Base-by-base conservation (phyloP, 2,113 vertebrate species). In the Erythrocercus mccallii region DNA sequence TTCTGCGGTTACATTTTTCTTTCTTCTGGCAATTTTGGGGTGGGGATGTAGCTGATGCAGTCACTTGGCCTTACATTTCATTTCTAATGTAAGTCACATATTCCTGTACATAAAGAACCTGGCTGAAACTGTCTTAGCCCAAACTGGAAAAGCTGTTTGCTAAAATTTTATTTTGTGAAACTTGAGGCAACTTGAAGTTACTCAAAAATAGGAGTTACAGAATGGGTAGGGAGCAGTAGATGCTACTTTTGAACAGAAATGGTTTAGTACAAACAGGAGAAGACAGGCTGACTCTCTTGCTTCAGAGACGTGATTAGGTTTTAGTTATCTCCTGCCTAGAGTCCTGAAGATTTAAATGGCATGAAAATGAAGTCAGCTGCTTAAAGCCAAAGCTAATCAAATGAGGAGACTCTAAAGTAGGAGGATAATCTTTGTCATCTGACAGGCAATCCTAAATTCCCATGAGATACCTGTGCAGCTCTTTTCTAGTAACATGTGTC, bases 21-120 rank as follows among this genome's bases (percentile, higher is more conserved):
- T 80, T 91, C 86, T 96, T 86, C 92, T 89, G 58, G 92, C 92
- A 88, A 61, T 94, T 94, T 90, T 96, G 86, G 97, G 96, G 92
- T 97, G 93, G 97, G 93, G 90, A 95, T 70, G 44, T 81, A 86
- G 60, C 81, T 96, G 89, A 74, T 16, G 6, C 57, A 89, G 66
- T 95, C 84, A 56, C 72, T 88, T 53, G 35, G 80, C 72, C 89
- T 94, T 72, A 30, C 23, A 15, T 76, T 95, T 91, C 31, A 78
- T 84, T 71, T 89, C 15, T 6, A 97, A 56, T 13, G 17, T 56
- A 48, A 96, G 70, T 78, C 79, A 93, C 2, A 37, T 68, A 61
- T 88, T 66, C 33, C 61, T 94, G 71, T 91, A 68, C 71, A 35
- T 77, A 69, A 70, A 48, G 42, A 42, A 60, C 15, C 44, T 80